Conservation (phyloP, 2,888 invertebrate genomes). For the Trilocha varians region DNA sequence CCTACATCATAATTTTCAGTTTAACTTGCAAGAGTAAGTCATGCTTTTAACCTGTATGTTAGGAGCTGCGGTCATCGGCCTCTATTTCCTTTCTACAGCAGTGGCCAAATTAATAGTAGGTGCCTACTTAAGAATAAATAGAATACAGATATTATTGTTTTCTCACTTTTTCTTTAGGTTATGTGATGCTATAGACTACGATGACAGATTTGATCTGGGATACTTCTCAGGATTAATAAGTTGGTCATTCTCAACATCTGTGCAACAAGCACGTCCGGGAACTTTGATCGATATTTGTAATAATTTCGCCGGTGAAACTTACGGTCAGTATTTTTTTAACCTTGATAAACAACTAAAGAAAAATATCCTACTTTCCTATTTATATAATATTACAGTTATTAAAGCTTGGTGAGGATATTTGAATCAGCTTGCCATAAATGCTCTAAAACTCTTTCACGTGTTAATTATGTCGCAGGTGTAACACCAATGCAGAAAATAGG, state of each 20-base stretch:
- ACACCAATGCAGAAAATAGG: conserved; percentile 56
- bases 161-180: conserved; percentile 28
- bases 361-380: no score
- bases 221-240: conserved; percentile 53
- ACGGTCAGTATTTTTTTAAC: conserved; percentile 27
- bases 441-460: not conserved
- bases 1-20: no score
- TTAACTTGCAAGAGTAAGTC: no score
- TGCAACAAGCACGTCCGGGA: conserved; percentile 48
- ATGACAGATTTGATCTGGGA: conserved; percentile 40
- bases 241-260: conserved; percentile 51
- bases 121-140: no score
- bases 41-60: no score
- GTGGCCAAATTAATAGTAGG: no score
- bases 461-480: conserved; percentile 27
- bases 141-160: not conserved
- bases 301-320: conserved; percentile 32
- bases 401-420: not conserved
- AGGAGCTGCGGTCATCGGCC: no score
- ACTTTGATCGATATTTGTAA: conserved; percentile 35
- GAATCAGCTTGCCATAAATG: not conserved
- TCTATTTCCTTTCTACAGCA: no score
- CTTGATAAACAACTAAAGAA: no score
- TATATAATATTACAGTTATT: no score
- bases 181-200: conserved; percentile 42